Conservation (phyloP, 2,888 invertebrate species). For the Nomada fucata region DNA sequence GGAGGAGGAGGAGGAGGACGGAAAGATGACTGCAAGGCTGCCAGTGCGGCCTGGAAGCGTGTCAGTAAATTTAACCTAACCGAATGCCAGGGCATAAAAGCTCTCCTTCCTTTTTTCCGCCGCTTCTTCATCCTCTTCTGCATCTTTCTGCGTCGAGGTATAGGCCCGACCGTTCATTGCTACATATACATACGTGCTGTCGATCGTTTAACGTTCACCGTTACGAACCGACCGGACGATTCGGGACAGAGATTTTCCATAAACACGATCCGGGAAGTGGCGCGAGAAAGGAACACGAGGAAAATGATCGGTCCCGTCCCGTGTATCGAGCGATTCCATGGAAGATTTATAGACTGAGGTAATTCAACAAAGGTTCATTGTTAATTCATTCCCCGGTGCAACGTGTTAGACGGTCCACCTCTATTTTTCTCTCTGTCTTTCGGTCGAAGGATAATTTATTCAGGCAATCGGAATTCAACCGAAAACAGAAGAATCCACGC, state of each 20-base stretch:
- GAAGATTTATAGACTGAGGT: conserved; percentile 48
- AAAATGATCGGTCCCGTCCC: conserved; percentile 17
- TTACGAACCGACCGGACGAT: conserved; percentile 11
- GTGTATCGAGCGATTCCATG: conserved; percentile 16
- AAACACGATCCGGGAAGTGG: conserved; percentile 15
- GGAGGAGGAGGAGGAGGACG: conserved; percentile 23
- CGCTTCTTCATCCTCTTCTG: conserved; percentile 39
- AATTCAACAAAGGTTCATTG: conserved; percentile 60
- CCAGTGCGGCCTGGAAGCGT: conserved; percentile 74
- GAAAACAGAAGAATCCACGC: conserved; percentile 55
- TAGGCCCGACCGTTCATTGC: conserved; percentile 43
- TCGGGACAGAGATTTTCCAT: conserved; percentile 11
- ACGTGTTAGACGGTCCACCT: conserved; percentile 19
- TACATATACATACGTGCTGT: conserved; percentile 26
- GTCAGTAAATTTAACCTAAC: conserved; percentile 76
- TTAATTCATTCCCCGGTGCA: conserved; percentile 46
- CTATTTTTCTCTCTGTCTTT: not conserved
- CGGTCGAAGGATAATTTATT: conserved; percentile 58
- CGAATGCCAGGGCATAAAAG: conserved; percentile 69
- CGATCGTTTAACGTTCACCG: conserved; percentile 47
- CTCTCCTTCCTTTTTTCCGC: conserved; percentile 8
- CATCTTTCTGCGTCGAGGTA: conserved; percentile 42
- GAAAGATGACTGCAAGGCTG: conserved; percentile 69
- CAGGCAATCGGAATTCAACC: conserved; percentile 50
- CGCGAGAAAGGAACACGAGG: conserved; percentile 10